These are phyloP conservation scores for Xestia xanthographa DNA, from an alignment of 2,888 invertebrate species.

Conservation along the genomic window DNA sequence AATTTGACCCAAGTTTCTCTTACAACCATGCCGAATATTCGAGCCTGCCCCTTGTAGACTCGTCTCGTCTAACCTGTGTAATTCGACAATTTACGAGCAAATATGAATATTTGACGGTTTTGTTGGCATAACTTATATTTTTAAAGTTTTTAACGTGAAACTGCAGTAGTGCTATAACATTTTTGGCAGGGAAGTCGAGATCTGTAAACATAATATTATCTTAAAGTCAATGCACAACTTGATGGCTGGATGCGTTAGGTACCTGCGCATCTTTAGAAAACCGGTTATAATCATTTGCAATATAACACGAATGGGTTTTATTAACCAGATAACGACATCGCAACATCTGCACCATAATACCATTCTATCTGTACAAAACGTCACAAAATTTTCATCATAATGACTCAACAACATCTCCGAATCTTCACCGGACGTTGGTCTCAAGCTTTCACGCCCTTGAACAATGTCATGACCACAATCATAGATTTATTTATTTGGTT, in stretches of 20 bases:
- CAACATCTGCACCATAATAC: neutral
- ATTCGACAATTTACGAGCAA: conserved; percentile 49
- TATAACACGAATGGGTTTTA: conserved; percentile 2
- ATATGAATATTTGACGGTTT: conserved; percentile 46
- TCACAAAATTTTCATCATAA: conserved; percentile 11
- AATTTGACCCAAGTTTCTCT: conserved; percentile 12
- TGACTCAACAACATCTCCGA: conserved; percentile 30
- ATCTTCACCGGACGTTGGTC: conserved; percentile 32
- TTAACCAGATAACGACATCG: neutral
- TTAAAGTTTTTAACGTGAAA: conserved; percentile 30
- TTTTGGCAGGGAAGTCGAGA: neutral
- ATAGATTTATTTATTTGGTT: conserved; percentile 52
- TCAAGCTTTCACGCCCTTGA: conserved; percentile 44
- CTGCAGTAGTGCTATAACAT: neutral
- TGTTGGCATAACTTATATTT: conserved; percentile 35
- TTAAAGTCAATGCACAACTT: neutral
- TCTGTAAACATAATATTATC: conserved; percentile 8
- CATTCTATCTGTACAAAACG: neutral
- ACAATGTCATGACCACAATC: conserved; percentile 54
- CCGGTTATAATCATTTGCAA: conserved; percentile 1
- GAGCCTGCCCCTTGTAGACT: conserved; percentile 11
- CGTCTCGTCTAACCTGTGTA: conserved; percentile 28
- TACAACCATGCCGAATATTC: conserved; percentile 33
- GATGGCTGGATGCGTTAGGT: conserved; percentile 1
- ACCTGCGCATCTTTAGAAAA: conserved; percentile 9